Base-by-base conservation (phyloP, 2,888 invertebrate genomes). In the Drosophila ustulata region DNA sequence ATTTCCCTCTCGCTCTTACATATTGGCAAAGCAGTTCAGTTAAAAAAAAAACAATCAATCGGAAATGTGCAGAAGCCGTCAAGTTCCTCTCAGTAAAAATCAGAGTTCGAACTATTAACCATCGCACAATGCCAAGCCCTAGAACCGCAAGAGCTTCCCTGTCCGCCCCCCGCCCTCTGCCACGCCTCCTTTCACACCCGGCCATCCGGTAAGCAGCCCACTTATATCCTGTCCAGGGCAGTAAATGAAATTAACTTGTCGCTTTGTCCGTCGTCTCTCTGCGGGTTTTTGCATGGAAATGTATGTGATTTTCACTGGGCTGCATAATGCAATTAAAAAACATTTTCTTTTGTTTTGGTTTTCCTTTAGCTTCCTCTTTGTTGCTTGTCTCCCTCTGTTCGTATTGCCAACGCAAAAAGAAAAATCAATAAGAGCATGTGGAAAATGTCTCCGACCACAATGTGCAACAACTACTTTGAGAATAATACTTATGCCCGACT, bases 261-360 rank as follows among this genome's bases (percentile, higher is more conserved):
- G 52, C 39, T 32, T 49, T n/a, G 4, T 13, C 61, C 13, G 6
- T 18, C 26, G 32, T 43, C 50, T 26, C 7, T 7, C n/a, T 52
- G 55, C 28, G 32, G 55, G 28, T 30, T 47, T 53, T 58, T 55
- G 52, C 51, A 47, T 57, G 63, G 47, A 75, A 75, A 70, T 75
- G 65, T 63, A 57, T 61, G 68, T 69, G 80, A 85, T 85, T 85
- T 85, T 77, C 66, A 43, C 66, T 62, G 62, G 47, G 39, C 69
- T 71, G 80, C 86, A 88, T 83, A 83, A 88, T 83, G 88, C 82
- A 83, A 88, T 87, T 82, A 88, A 83, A 88, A 78, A 77, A 39
- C 61, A 71, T 63, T 78, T 66, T 67, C 65, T 66, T 69, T 74
- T 71, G 61, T 65, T 67, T 66, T 64, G 43, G 37, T 53, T 67